A percentile compares a stretch with the other conserved stretches of the same genome.
These are phyloP conservation scores for Agapornis roseicollis DNA, from an alignment of 2,113 vertebrate species.

Conservation along the genomic window DNA sequence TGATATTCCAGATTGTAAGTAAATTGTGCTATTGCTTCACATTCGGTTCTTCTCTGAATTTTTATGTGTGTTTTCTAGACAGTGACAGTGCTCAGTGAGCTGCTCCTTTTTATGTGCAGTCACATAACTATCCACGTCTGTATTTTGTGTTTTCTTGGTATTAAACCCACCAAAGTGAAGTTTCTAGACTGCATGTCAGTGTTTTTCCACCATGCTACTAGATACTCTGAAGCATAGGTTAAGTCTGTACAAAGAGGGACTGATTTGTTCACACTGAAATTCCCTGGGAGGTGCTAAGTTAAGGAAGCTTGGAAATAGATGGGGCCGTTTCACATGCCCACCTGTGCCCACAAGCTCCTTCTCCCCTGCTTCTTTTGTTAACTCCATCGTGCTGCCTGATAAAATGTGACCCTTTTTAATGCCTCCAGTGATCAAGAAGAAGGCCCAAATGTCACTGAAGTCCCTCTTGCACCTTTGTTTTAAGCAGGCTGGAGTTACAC, in stretches of 20 bases:
- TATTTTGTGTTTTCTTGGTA: slow-evolving; percentile 55
- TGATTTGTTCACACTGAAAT: slow-evolving; percentile 38
- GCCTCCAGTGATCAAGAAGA: not conserved
- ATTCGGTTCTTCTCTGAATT: slow-evolving; percentile 69
- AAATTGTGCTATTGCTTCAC: slow-evolving; percentile 78
- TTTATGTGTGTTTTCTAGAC: slow-evolving; percentile 74
- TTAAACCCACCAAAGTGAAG: slow-evolving; percentile 28
- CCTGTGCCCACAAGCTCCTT: rapidly evolving
- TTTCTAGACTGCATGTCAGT: slow-evolving; percentile 25
- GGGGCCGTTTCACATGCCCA: rapidly evolving
- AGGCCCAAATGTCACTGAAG: not conserved
- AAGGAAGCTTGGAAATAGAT: not conserved
- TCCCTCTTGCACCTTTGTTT: not conserved
- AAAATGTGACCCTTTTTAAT: not conserved
- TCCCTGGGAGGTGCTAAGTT: slow-evolving; percentile 1
- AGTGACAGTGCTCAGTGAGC: slow-evolving; percentile 68
- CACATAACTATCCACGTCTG: slow-evolving; percentile 38
- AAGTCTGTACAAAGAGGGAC: slow-evolving; percentile 34
- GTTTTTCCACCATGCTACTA: slow-evolving; percentile 9
- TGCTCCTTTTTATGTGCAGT: slow-evolving; percentile 64
- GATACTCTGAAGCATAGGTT: slow-evolving; percentile 35
- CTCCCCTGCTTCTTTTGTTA: not conserved
- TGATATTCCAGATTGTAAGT: slow-evolving; percentile 83
- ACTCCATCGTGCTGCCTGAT: not conserved
- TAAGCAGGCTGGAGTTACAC: not conserved